These are phyloP conservation scores for Brassicogethes aeneus DNA, from an alignment of 2,888 invertebrate species.

Conservation along the genomic window DNA sequence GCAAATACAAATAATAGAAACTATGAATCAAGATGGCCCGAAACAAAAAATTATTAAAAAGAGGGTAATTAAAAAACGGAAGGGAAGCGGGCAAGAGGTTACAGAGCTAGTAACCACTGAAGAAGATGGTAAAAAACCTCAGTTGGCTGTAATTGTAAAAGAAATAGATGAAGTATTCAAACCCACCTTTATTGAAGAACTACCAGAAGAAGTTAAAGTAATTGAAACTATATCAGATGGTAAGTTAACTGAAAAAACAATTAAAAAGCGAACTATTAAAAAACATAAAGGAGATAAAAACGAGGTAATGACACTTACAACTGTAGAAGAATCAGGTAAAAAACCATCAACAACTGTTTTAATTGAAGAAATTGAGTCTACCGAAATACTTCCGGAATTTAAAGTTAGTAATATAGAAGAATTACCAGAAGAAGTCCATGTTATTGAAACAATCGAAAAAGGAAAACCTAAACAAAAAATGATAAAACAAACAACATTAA, in stretches of 20 bases:
- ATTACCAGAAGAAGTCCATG: constrained; percentile 25
- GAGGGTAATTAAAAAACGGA: constrained; percentile 35
- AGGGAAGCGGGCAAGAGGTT: constrained; percentile 19
- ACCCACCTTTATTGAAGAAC: constrained; percentile 24
- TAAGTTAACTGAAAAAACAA: constrained; percentile 23
- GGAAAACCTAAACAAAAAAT: constrained; percentile 23
- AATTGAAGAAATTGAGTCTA: constrained; percentile 19
- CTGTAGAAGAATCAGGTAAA: constrained; percentile 23
- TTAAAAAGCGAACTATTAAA: constrained; percentile 34
- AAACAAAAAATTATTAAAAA: constrained; percentile 30
- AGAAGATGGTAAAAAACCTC: constrained; percentile 24
- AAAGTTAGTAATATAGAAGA: constrained; percentile 14
- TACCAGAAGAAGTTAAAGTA: constrained; percentile 26
- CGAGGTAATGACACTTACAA: constrained; percentile 31
- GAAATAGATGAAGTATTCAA: constrained; percentile 15
- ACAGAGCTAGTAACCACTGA: constrained; percentile 9
- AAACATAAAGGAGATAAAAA: constrained; percentile 32
- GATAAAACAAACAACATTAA: constrained; percentile 20
- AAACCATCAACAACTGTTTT: constrained; percentile 23
- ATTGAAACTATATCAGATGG: constrained; percentile 20
- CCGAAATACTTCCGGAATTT: background rate
- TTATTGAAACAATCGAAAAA: constrained; percentile 20
- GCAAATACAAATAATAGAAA: constrained; percentile 27
- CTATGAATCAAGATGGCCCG: constrained; percentile 14
- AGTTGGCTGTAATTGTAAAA: constrained; percentile 27